Base-by-base conservation (phyloP, 2,113 vertebrate species). In the Cebidichthys violaceus region DNA sequence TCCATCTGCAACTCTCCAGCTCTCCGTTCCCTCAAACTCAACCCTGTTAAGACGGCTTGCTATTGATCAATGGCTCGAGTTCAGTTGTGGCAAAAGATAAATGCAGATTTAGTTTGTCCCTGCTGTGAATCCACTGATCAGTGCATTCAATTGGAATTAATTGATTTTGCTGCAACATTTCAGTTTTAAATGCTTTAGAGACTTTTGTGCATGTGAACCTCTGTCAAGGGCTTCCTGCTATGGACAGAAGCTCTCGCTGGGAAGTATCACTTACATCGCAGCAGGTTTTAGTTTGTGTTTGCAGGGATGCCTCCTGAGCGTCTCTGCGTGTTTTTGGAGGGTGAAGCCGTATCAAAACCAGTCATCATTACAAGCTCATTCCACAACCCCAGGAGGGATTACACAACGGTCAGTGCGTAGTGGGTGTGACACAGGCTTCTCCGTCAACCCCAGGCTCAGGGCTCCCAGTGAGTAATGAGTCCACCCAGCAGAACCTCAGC, bases 351-450 rank as follows among this genome's bases (percentile, higher is more conserved):
- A 92, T 93, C 91, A 88, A 91, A 59, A 88, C 84, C 77, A 81
- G 93, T 90, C 91, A 90, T 91, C 91, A 89, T 94, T 93, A 91
- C 84, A 66, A 89, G 86, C 87, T 89, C 90, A 92, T 92, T 93
- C 89, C 91, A 88, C 81, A 84, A 88, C 84, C 90, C 81, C 91
- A 87, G 84, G 89, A 92, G 91, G 91, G 87, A 93, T 92, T 92
- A 92, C 89, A 92, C 91, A 90, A 89, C 54, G 73, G 89, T 88
- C 82, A 84, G 90, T 78, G 80, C 64, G 0, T 79, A 70, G 92
- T 89, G 88, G 90, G 89, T 84, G 91, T 87, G 91, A 92, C 90
- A 84, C 86, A 79, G 86, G 86, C 81, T 86, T 71, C 87, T 87
- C 79, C 80, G 41, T 90, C 84, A 86, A 89, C 80, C 79, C 80